Percentiles rank a stretch among this genome's conserved stretches.
Conservation (phyloP, 2,888 invertebrate species). For the Liposcelis brunnea region DNA sequence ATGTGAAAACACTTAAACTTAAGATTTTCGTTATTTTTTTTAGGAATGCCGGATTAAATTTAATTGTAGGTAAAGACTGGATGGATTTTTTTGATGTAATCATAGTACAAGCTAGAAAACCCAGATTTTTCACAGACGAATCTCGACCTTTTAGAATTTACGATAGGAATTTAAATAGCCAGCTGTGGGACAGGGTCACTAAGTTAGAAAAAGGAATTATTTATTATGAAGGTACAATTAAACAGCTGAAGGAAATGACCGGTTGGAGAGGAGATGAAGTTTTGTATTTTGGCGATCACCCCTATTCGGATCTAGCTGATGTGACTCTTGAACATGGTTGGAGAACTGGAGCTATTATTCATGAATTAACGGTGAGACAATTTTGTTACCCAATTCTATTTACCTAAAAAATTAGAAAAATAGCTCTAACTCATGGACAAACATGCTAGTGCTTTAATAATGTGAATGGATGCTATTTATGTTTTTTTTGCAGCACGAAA, state of each 20-base stretch:
- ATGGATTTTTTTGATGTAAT: conserved; percentile 81
- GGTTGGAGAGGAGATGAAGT: conserved; percentile 87
- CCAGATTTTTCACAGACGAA: conserved; percentile 86
- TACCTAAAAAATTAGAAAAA: no score
- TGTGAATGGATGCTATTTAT: background rate
- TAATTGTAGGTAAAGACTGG: conserved; percentile 79
- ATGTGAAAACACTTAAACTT: background rate
- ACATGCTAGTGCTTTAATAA: no score
- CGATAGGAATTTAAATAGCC: conserved; percentile 60
- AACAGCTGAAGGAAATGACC: conserved; percentile 77
- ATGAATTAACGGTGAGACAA: conserved; percentile 72
- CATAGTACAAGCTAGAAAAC: conserved; percentile 88
- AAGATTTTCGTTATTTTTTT: conserved; percentile 20
- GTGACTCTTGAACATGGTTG: conserved; percentile 91
- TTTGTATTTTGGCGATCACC: conserved; percentile 95
- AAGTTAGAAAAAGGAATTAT: conserved; percentile 72
- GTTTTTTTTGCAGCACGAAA: conserved; percentile 82
- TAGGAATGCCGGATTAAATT: conserved; percentile 83
- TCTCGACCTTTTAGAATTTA: conserved; percentile 80
- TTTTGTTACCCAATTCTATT: background rate
- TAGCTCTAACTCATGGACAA: no score
- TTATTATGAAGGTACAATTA: conserved; percentile 92
- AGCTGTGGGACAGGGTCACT: conserved; percentile 82
- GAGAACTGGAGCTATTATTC: conserved; percentile 95
- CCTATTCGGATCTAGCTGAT: conserved; percentile 92